phyloP scores from a whole-genome alignment of 2,113 vertebrate genomes.

The Oostethus manadensis region DNA sequence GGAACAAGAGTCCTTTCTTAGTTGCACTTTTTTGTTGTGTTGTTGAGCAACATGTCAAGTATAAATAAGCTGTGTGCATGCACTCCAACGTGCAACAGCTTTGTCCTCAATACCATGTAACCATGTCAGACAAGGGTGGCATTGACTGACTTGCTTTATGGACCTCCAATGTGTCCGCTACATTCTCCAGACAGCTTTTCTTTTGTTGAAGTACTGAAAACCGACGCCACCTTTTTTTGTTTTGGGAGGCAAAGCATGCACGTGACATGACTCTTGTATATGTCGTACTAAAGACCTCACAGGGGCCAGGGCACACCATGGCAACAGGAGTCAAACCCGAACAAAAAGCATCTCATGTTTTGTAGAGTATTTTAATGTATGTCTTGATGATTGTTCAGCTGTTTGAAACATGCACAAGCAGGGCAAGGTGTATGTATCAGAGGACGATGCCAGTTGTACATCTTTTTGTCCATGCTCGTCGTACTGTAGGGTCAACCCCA shows the following conservation, averaged over 20 bases:
- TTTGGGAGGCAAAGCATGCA: conserved; percentile 52
- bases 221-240: conserved; percentile 59
- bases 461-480: conserved; percentile 58
- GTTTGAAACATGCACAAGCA: conserved; percentile 50
- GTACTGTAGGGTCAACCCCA: conserved; percentile 54
- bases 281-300: conserved; percentile 38
- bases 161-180: background rate
- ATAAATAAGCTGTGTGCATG: too few relatives aligned
- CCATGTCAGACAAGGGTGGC: background rate
- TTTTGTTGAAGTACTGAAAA: conserved; percentile 55
- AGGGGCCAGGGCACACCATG: background rate
- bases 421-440: conserved; percentile 60
- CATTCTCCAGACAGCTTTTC: conserved; percentile 38
- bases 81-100: background rate
- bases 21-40: background rate
- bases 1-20: conserved; percentile 7
- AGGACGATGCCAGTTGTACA: conserved; percentile 57
- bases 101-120: background rate
- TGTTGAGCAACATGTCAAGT: background rate
- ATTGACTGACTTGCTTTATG: background rate
- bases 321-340: too few relatives aligned
- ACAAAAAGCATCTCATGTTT: conserved; percentile 8
- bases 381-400: conserved; percentile 62
- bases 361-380: conserved; percentile 71
- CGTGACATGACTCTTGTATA: conserved; percentile 60